Base-by-base conservation (phyloP, 2,113 vertebrate genomes). In the Pomatostomus ruficeps region DNA sequence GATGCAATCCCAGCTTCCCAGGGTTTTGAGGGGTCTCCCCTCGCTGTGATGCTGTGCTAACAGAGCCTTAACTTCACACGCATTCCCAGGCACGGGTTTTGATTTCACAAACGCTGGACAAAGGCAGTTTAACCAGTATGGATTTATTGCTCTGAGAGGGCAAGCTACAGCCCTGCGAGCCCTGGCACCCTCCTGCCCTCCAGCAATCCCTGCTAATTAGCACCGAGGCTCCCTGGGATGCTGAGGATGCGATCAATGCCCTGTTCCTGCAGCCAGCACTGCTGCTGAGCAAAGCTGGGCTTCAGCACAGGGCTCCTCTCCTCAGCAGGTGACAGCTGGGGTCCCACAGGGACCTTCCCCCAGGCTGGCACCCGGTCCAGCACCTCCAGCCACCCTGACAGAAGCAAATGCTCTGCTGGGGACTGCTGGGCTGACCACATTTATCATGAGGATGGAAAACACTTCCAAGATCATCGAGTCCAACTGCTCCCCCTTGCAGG, bases 181-280 rank as follows among this genome's bases (percentile, higher is more conserved):
- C 59, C 89, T 3, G 24, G 87, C 68, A 95, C 70, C 92, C 71
- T 89, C 74, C 92, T 94, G 71, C 92, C 94, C 91, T 96, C 70
- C 52, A 79, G 95, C 95, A 96, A 97, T 88, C 49, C 38, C 95
- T 85, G 95, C 83, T 92, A 93, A 98, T 98, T 89, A 97, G 95
- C 95, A 96, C 65, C 49, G 93, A 78, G 36, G 59, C 62, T 52
- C 48, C 31, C 65, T 1, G n/a, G 38, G 71, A 49, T 57, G 82
- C 59, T 17, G 77, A 66, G 65, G 83, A 48, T 58, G 38, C 11
- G 6, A 96, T 65, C 89, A 20, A 84, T 83, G 80, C 35, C 46
- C 42, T 10, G 6, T 4, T 63, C 40, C 65, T 66, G n/a, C 65
- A 61, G 68, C 42, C 92, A 51, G 77, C 18, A 3, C 14, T 29